phyloP scores from a whole-genome alignment of 2,113 vertebrate species.

The Corvus cornix region DNA sequence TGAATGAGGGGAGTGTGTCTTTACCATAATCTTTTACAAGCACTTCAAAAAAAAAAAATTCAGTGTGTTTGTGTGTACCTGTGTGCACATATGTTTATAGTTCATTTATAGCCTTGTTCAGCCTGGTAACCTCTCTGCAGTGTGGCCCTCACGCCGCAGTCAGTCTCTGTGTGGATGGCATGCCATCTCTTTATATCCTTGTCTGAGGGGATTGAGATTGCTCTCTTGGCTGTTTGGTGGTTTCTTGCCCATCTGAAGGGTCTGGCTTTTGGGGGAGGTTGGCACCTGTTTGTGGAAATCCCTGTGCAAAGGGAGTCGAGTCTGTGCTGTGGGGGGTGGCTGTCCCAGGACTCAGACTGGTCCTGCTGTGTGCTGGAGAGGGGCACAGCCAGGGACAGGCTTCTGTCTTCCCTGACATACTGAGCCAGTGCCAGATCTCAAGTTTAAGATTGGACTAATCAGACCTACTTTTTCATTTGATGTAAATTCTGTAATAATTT shows the following conservation, averaged over 20 bases:
- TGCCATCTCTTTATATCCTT: background rate
- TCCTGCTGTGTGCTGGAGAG: background rate
- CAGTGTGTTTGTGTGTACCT: rapidly evolving
- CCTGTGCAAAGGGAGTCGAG: rapidly evolving
- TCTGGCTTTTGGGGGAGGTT: background rate
- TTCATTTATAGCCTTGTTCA: background rate
- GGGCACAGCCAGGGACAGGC: background rate
- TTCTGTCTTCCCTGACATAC: background rate
- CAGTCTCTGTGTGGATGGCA: rapidly evolving
- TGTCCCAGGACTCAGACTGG: too few relatives aligned
- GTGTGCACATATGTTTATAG: rapidly evolving
- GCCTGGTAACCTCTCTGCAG: background rate
- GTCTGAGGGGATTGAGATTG: background rate
- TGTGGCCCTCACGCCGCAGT: rapidly evolving
- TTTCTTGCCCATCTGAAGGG: background rate
- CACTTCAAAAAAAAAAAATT: rapidly evolving
- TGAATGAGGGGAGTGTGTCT: background rate
- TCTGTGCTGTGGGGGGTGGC: too few relatives aligned
- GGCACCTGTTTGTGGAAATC: background rate
- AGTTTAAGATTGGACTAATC: background rate
- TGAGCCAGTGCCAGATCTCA: background rate
- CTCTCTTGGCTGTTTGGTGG: background rate
- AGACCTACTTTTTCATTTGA: background rate
- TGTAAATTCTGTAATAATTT: background rate
- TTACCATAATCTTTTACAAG: background rate